Conservation (phyloP, 2,113 vertebrate genomes). For the Tragelaphus imberbis region DNA sequence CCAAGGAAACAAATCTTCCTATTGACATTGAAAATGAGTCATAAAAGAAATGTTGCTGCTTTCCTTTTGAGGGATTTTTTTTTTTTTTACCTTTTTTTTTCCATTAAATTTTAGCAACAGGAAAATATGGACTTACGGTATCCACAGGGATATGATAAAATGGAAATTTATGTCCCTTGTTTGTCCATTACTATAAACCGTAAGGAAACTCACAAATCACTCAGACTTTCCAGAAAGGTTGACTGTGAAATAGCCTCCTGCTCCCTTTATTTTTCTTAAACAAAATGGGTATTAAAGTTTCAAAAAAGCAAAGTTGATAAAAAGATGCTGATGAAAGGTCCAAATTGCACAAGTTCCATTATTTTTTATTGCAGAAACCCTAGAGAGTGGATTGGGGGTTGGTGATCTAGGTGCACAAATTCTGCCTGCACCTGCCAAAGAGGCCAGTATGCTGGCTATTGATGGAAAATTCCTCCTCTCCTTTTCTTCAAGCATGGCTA, state of each 20-base stretch:
- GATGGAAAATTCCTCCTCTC: conserved; percentile 14
- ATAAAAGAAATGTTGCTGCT: conserved; percentile 39
- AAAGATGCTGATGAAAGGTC: conserved; percentile 50
- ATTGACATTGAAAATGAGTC: conserved; percentile 57
- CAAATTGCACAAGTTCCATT: conserved; percentile 42
- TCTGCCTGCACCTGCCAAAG: neutral
- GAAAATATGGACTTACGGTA: conserved; percentile 49
- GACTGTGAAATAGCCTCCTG: neutral
- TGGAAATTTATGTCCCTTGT: conserved; percentile 36
- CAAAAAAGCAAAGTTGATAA: neutral
- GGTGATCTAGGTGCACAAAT: neutral
- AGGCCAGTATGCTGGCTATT: neutral
- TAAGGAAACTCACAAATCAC: conserved; percentile 66
- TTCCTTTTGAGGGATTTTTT: conserved; percentile 59
- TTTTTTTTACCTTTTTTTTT: neutral
- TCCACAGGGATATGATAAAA: conserved; percentile 53
- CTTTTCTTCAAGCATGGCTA: conserved; percentile 54
- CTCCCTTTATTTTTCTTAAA: conserved; percentile 30
- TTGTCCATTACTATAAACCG: conserved; percentile 23
- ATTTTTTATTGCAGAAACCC: conserved; percentile 54
- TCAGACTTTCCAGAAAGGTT: conserved; percentile 56
- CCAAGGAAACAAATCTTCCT: conserved; percentile 33
- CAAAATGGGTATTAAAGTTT: neutral
- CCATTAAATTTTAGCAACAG: conserved; percentile 54
- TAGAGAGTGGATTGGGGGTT: conserved; percentile 53